These are phyloP conservation scores for Odontothrips loti DNA, from an alignment of 2,888 invertebrate genomes.

Conservation along the genomic window DNA sequence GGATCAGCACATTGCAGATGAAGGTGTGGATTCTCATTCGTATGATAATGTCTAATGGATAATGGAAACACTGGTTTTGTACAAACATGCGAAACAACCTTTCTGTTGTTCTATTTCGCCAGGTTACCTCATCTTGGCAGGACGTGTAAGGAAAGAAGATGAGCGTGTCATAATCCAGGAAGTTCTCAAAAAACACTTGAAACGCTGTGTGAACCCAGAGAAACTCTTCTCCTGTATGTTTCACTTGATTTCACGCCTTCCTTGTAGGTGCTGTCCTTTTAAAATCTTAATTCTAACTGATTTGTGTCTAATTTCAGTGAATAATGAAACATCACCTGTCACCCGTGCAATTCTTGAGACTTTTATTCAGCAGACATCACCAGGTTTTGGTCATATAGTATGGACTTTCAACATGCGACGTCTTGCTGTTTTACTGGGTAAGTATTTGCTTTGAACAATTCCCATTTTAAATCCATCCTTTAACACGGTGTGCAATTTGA, in stretches of 20 bases:
- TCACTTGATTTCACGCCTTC: conserved; percentile 34
- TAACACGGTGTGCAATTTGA: conserved; percentile 7
- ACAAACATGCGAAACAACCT: background rate
- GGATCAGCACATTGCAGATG: conserved; percentile 95
- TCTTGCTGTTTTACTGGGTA: conserved; percentile 55
- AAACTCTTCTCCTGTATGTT: conserved; percentile 63
- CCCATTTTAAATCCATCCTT: background rate
- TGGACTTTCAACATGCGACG: conserved; percentile 90
- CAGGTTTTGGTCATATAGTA: conserved; percentile 72
- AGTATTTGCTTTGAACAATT: background rate
- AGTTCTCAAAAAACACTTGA: conserved; percentile 74
- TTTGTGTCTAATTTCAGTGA: conserved; percentile 39
- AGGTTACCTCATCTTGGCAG: conserved; percentile 86
- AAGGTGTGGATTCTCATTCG: conserved; percentile 51
- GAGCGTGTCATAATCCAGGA: conserved; percentile 78
- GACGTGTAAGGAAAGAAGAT: conserved; percentile 78
- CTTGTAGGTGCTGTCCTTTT: conserved; percentile 28
- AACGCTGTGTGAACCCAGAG: conserved; percentile 64
- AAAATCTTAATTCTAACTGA: background rate
- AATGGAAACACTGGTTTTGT: too few relatives aligned
- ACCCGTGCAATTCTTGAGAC: conserved; percentile 66
- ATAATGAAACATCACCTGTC: conserved; percentile 64
- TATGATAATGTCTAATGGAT: too few relatives aligned
- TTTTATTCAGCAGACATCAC: conserved; percentile 54
- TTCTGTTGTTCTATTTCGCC: conserved; percentile 34